Evolutionary conservation across 2,113 vertebrate species (phyloP).

Genomic region (Henicopernis longicauda): DNA sequence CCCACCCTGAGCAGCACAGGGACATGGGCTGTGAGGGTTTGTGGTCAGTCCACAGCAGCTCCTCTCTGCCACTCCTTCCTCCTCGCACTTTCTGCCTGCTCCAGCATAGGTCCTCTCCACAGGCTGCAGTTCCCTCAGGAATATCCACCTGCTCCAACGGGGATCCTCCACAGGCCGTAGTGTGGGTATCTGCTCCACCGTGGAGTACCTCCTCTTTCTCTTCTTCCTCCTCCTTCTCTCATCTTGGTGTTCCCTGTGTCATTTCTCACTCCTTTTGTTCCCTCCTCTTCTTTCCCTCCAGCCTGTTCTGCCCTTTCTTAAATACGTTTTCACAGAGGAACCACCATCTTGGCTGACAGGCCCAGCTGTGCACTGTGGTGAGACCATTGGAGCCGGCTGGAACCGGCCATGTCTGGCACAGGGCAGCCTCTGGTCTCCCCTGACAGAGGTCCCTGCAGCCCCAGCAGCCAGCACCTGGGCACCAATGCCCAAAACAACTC

Average conservation of each 20-base stretch:
- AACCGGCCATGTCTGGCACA: background rate
- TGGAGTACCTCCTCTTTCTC: background rate
- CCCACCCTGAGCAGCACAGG: background rate
- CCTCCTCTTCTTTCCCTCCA: background rate
- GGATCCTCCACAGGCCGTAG: background rate
- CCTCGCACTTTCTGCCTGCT: background rate
- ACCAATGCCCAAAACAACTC: background rate
- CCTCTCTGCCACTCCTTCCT: background rate
- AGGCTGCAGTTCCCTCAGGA: background rate
- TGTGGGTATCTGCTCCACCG: background rate
- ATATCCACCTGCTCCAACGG: background rate
- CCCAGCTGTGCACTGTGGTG: fast-evolving
- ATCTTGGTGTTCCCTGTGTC: background rate
- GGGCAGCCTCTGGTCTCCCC: background rate
- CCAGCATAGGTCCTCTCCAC: fast-evolving
- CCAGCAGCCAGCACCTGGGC: background rate
- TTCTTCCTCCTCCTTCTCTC: background rate
- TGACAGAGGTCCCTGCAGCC: background rate
- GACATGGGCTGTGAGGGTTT: background rate
- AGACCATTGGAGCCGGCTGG: fast-evolving
- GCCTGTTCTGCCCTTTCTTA: background rate
- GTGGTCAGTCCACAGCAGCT: background rate
- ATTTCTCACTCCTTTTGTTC: background rate
- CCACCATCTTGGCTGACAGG: fast-evolving
- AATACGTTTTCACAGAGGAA: fast-evolving